A percentile compares a stretch with the other conserved stretches of the same genome.
Evolutionary conservation across 2,888 invertebrate species (phyloP).

Genomic region (Heliconius charithonia): DNA sequence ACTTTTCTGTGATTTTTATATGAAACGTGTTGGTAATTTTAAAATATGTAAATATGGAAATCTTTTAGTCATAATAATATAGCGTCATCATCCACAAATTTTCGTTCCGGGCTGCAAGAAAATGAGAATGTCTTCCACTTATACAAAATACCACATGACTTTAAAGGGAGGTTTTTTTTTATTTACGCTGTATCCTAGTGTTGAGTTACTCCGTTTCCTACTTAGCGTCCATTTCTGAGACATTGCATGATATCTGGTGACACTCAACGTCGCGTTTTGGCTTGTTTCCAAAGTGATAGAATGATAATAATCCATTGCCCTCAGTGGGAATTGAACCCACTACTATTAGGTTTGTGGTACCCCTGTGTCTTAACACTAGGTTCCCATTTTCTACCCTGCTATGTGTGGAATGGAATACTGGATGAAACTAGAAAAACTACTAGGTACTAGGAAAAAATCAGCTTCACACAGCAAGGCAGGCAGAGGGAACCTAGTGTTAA

Average conservation of each 20-base stretch:
- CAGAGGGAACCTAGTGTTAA: too few species aligned
- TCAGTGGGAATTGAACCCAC: too few species aligned
- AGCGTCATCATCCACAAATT: background rate
- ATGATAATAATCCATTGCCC: too few species aligned
- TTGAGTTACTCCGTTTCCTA: too few species aligned
- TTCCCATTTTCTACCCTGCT: background rate
- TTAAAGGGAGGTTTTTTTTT: background rate
- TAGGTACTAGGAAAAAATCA: background rate
- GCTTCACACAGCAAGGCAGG: too few species aligned
- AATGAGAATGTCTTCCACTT: background rate
- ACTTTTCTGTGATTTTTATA: conserved; percentile 30
- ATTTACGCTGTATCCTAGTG: too few species aligned
- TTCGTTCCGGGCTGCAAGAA: background rate
- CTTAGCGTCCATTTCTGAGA: too few species aligned
- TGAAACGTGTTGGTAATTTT: conserved; percentile 8
- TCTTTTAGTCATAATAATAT: background rate
- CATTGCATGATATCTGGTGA: too few species aligned
- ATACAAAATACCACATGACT: background rate
- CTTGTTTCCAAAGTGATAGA: too few species aligned
- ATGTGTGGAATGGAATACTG: background rate
- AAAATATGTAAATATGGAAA: background rate
- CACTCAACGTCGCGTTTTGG: too few species aligned
- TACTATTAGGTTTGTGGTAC: too few species aligned
- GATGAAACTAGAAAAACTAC: background rate
- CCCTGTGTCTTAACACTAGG: background rate